Evolutionary conservation across 2,113 vertebrate genomes (phyloP).

Genomic region (Porphyrio hochstetteri): DNA sequence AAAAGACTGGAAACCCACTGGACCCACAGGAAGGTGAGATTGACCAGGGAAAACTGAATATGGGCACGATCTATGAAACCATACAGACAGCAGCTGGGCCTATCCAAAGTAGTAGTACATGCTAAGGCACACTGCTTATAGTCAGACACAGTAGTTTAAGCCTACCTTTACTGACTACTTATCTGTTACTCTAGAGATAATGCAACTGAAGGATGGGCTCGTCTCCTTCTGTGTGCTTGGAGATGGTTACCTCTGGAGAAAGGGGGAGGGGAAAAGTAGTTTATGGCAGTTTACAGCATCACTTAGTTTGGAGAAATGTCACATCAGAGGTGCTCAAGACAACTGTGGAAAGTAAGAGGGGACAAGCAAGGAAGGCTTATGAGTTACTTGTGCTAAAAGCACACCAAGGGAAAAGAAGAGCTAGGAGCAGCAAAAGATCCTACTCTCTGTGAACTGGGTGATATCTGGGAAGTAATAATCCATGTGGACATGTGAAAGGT

Average conservation of each 20-base stretch:
- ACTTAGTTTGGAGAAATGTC: background rate
- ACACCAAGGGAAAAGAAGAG: background rate
- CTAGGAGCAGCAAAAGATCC: background rate
- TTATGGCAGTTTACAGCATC: background rate
- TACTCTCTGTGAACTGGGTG: background rate
- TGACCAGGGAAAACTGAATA: background rate
- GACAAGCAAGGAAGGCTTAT: background rate
- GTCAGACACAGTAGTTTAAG: background rate
- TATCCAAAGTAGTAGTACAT: background rate
- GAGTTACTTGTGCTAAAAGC: background rate
- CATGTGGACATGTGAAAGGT: background rate
- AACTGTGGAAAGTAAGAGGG: background rate
- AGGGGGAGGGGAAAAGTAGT: background rate
- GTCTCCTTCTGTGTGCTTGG: background rate
- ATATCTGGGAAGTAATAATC: background rate
- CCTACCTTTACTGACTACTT: background rate
- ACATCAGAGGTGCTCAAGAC: background rate
- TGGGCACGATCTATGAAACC: background rate
- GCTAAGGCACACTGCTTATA: background rate
- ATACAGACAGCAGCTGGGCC: background rate
- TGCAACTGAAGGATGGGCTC: background rate
- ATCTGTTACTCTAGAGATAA: background rate
- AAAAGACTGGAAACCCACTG: background rate
- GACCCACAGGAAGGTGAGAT: background rate
- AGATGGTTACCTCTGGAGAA: background rate